These are phyloP conservation scores for Amitus sp. DNA, from an alignment of 2,888 invertebrate species.

Conservation along the genomic window DNA sequence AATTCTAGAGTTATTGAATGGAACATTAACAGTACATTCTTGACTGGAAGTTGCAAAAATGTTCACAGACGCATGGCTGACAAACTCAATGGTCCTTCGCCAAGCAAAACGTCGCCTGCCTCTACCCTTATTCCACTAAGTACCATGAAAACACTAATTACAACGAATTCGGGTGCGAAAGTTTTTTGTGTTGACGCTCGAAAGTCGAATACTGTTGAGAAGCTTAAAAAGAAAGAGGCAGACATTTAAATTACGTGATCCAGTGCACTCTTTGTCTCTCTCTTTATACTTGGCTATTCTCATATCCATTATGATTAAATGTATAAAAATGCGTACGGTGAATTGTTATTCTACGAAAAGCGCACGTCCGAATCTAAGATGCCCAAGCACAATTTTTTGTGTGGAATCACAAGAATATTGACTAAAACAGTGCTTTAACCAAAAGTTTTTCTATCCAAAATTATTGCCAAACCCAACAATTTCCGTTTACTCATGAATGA, in stretches of 20 bases:
- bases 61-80: slow-evolving; percentile 67
- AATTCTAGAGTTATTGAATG: no score
- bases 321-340: slow-evolving; percentile 27
- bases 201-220: slow-evolving; percentile 12
- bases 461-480: no score
- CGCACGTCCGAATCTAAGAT: slow-evolving; percentile 59
- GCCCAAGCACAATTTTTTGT: slow-evolving; percentile 51
- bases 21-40: slow-evolving; percentile 39
- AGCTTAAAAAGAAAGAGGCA: not conserved
- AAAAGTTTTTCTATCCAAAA: no score
- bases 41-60: slow-evolving; percentile 62
- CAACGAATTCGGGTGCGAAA: slow-evolving; percentile 30
- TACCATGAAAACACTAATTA: slow-evolving; percentile 52
- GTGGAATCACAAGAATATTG: not conserved
- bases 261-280: slow-evolving; percentile 35
- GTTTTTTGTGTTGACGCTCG: not conserved
- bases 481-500: no score
- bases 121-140: slow-evolving; percentile 66
- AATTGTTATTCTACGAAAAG: slow-evolving; percentile 41
- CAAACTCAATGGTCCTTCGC: slow-evolving; percentile 66
- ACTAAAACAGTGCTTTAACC: no score
- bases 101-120: slow-evolving; percentile 66
- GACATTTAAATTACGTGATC: not conserved
- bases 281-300: slow-evolving; percentile 39
- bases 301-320: slow-evolving; percentile 38